These are phyloP conservation scores for Callimorpha dominula DNA, from an alignment of 2,888 invertebrate genomes.

Conservation along the genomic window DNA sequence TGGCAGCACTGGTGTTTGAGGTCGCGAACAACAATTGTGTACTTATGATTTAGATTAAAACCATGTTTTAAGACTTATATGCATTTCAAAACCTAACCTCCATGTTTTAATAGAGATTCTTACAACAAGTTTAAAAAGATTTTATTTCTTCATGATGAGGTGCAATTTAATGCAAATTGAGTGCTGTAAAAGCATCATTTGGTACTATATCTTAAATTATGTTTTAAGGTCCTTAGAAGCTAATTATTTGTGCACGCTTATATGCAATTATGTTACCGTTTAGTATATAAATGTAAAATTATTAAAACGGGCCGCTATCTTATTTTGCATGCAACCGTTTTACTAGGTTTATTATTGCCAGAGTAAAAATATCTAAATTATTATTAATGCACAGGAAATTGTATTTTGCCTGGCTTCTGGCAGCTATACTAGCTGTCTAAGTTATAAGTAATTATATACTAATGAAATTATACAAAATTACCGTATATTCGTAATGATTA, in stretches of 20 bases:
- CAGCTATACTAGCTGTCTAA: conserved; percentile 35
- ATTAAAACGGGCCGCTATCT: conserved; percentile 17
- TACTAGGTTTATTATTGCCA: conserved; percentile 28
- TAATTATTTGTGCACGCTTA: conserved; percentile 53
- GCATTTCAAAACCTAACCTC: conserved; percentile 20
- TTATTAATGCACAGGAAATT: conserved; percentile 5
- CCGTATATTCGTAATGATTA: conserved; percentile 52
- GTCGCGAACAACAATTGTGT: conserved; percentile 25
- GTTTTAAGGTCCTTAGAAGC: conserved; percentile 23
- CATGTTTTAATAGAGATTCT: conserved; percentile 9
- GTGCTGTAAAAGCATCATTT: conserved; percentile 23
- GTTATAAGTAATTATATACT: conserved; percentile 31
- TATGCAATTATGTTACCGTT: conserved; percentile 60
- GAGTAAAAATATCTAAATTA: conserved; percentile 26
- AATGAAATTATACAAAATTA: conserved; percentile 51
- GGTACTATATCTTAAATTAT: conserved; percentile 20
- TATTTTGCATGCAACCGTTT: conserved; percentile 37
- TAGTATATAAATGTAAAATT: conserved; percentile 40
- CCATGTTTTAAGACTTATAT: conserved; percentile 22
- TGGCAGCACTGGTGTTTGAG: conserved; percentile 18
- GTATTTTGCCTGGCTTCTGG: conserved; percentile 29
- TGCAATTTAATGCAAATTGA: conserved; percentile 26
- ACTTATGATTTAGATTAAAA: conserved; percentile 28
- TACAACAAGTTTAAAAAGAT: conserved; percentile 31
- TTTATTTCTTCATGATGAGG: background rate